Evolutionary conservation across 53 echinoderm and acorn worm genomes (phyloP), one percentile per base, ranked within the genome.

Genomic region (Crossaster papposus): DNA sequence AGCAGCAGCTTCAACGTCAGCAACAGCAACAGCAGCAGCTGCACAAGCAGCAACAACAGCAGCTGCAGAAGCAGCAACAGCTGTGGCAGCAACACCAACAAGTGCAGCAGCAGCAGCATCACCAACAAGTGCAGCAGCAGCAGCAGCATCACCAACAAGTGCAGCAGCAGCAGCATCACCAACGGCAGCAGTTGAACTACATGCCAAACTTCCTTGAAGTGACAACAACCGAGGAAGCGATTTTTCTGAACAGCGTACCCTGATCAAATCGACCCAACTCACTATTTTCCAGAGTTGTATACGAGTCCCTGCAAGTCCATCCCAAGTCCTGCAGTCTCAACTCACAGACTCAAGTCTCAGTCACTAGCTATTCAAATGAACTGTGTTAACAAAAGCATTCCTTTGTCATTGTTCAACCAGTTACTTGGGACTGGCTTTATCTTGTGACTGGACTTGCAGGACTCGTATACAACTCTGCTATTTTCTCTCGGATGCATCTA

Each of bases 1-100:
- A 89, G 38, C 92, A 85, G 35, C 93, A 78, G 4, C 92, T 35
- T 33, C 89, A 64, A 28, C 63, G 51, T 7, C 94, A 51, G 70
- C 82, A 86, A 36, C 91, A 89, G 28, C 78, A 78, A 31, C 81
- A 82, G 15, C 91, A 88, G 18, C 78, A 62, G 54, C 89, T 68
- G 50, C 76, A 63, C 32, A 70, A 24, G 36, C 86, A 86, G 23
- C 72, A 91, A 17, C 89, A 73, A 23, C 77, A 70, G 65, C 90
- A 58, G 36, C 38, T 81, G 55, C 86, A 75, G 36, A 58, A 65
- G 44, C 86, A 86, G 81, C 90, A 90, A 34, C 86, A 79, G 70
- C 86, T 88, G 64, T 77, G 30, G 7, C 36, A 29, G 55, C 54
- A 53, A 18, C 77, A 33, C 36, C 36, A 38, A 30, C 93, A 85